Conservation (phyloP, 2,113 vertebrate species). For the Athene noctua region DNA sequence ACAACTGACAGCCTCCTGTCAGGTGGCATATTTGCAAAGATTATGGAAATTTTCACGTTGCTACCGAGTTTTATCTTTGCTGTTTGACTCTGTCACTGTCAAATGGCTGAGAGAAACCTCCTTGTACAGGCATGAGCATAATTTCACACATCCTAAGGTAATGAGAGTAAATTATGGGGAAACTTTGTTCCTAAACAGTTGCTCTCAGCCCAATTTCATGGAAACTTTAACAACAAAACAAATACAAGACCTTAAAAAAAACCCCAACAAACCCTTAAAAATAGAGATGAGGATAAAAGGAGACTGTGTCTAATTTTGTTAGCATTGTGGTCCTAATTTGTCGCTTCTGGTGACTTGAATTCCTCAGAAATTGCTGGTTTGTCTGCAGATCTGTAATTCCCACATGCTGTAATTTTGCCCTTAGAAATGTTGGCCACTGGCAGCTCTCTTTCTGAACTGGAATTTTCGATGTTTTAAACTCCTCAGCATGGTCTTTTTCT, state of each 20-base stretch:
- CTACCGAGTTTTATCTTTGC: neutral
- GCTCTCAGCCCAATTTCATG: neutral
- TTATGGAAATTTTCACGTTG: neutral
- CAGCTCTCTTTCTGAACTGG: slow-evolving; percentile 5
- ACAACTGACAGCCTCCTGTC: neutral
- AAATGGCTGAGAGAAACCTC: neutral
- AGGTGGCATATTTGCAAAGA: neutral
- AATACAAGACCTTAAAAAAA: neutral
- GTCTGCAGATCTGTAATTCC: slow-evolving; percentile 66
- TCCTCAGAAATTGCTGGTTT: slow-evolving; percentile 72
- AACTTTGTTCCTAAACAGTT: neutral
- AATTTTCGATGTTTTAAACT: neutral
- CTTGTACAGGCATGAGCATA: neutral
- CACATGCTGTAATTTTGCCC: slow-evolving; percentile 67
- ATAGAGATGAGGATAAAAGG: slow-evolving; percentile 62
- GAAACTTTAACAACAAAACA: slow-evolving; percentile 42
- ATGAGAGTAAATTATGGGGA: neutral
- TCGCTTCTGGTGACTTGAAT: slow-evolving; percentile 67
- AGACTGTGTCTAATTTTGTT: slow-evolving; percentile 56
- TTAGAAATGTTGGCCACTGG: slow-evolving; percentile 38
- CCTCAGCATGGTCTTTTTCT: neutral
- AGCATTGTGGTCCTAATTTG: slow-evolving; percentile 60
- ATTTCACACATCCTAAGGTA: neutral
- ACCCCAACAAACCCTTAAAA: neutral
- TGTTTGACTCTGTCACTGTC: neutral